Conservation (phyloP, 1,140 invertebrate genomes). For the Zaprionus kolodkinae region DNA sequence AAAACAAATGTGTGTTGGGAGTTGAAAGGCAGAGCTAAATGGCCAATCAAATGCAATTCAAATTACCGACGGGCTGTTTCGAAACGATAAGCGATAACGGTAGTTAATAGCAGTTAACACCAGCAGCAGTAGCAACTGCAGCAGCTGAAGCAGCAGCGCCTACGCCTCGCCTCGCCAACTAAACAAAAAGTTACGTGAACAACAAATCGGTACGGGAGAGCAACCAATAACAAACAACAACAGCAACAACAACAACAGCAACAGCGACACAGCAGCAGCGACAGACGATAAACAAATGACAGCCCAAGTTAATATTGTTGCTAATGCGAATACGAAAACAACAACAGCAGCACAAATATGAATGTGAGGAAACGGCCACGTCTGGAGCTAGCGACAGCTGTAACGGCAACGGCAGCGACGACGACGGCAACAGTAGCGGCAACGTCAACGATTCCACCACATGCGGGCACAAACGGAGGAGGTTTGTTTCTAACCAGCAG, state of each 20-base stretch:
- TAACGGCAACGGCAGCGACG: slow-evolving; percentile 34
- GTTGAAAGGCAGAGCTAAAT: slow-evolving; percentile 21
- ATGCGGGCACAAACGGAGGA: background rate
- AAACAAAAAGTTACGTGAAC: slow-evolving; percentile 39
- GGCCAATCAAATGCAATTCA: slow-evolving; percentile 33
- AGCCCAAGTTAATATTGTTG: background rate
- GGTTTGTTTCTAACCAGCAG: slow-evolving; percentile 4
- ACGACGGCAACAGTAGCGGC: background rate
- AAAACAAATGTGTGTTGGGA: slow-evolving; percentile 46
- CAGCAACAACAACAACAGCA: slow-evolving; percentile 3
- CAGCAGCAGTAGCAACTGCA: slow-evolving; percentile 8
- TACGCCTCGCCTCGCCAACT: slow-evolving; percentile 28
- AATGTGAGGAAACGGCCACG: slow-evolving; percentile 71
- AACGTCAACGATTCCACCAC: background rate
- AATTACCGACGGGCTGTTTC: slow-evolving; percentile 31
- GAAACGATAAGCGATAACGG: slow-evolving; percentile 19
- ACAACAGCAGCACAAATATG: slow-evolving; percentile 42
- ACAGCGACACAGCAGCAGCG: background rate
- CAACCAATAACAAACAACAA: background rate
- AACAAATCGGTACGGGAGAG: slow-evolving; percentile 1
- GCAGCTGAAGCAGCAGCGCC: background rate
- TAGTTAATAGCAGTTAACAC: slow-evolving; percentile 31
- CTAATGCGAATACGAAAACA: slow-evolving; percentile 5
- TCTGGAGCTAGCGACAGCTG: slow-evolving; percentile 57
- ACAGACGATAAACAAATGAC: slow-evolving; percentile 1